Percentiles rank a stretch among this genome's conserved stretches.
Evolutionary conservation across 2,797 vertebrate genomes (phyloP).

Genomic region (Serranus cabrilla): DNA sequence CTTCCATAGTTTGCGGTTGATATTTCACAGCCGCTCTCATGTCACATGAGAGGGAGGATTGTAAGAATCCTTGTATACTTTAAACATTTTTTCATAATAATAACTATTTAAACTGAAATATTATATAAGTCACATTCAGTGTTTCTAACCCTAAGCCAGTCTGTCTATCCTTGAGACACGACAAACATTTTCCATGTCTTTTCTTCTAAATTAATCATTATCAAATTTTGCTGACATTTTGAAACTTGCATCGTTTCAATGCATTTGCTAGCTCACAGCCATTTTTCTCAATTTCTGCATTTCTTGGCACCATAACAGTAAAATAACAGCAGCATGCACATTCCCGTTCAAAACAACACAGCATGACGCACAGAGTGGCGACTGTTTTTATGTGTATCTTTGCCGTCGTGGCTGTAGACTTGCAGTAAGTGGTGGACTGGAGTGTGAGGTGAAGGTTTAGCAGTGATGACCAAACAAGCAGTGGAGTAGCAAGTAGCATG

Average conservation of each 20-base stretch:
- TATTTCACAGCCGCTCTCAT: constrained; percentile 2
- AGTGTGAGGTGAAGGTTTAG: no score
- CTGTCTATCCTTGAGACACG: background rate
- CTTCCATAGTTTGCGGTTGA: background rate
- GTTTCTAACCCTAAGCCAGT: background rate
- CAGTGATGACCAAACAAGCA: no score
- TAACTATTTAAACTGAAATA: background rate
- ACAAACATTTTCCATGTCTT: background rate
- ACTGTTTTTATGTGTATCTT: no score
- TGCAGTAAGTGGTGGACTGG: no score
- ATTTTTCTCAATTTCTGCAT: constrained; percentile 1
- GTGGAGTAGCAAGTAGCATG: no score
- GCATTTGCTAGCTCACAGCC: background rate
- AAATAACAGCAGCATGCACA: no score
- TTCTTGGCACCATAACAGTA: background rate
- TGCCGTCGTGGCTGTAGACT: no score
- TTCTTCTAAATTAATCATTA: background rate
- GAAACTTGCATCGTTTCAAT: background rate
- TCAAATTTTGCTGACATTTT: background rate
- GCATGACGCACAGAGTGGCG: no score
- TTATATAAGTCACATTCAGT: background rate
- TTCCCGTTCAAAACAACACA: no score
- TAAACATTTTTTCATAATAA: no score
- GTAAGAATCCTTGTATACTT: background rate
- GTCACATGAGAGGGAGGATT: constrained; percentile 5